Evolutionary conservation across 1,140 invertebrate genomes (phyloP), one percentile per base, ranked within the genome.

Genomic region (Drosophila nebulosa): DNA sequence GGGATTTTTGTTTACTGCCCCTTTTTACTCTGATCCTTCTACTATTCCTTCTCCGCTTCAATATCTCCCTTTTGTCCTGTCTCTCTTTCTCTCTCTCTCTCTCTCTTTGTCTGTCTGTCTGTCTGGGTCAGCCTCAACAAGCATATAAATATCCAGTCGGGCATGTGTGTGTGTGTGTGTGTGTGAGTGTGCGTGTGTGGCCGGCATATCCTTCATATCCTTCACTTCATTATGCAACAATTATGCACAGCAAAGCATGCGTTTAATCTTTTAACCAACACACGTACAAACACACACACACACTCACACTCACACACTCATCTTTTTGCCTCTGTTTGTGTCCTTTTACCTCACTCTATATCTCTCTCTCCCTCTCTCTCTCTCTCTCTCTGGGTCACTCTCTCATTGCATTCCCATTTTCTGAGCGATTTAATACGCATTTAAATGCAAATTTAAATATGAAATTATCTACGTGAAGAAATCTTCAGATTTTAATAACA

Each of bases 171-270:
- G 66, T 59, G 67, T 60, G 60, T 57, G 30, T 26, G 53, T 16
- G 64, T 12, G 46, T 63, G 46, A 65, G 66, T 24, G 70, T 27
- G 55, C 24, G 66, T n/a, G 50, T 64, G 50, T 71, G 67, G 67
- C 51, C 78, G 72, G 72, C 75, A 89, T 73, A 89, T 88, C 79
- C 78, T 88, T 86, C 78, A 86, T 88, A 88, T 86, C 83, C 79
- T 89, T 79, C 84, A 88, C 84, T 88, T 88, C 83, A 88, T 88
- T 88, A 88, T 83, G 84, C 83, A 88, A 88, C 83, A 88, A 88
- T 88, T 88, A 88, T 88, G 83, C 83, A 76, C 62, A 88, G 84
- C 83, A 88, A 88, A 88, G 84, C 83, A 89, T 83, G 84, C 84
- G 79, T 88, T 89, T 88, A 88, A 88, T 88, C 83, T 83, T 88